Percentiles rank a stretch among this genome's conserved stretches.
Evolutionary conservation across 1,140 invertebrate species (phyloP).

Genomic region (Diprion similis): DNA sequence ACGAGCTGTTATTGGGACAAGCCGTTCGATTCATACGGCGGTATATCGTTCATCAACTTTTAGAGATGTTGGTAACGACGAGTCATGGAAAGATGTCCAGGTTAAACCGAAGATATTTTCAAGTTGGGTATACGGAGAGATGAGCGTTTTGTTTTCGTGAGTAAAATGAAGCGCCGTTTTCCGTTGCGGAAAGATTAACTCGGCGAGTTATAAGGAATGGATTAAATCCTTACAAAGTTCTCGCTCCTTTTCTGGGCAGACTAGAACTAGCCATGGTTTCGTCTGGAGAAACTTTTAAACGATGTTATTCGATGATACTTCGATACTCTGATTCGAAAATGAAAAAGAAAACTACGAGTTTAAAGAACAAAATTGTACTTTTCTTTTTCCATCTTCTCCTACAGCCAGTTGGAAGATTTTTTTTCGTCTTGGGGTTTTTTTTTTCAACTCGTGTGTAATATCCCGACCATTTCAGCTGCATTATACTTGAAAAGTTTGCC

Average conservation of each 20-base stretch:
- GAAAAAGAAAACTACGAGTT: background rate
- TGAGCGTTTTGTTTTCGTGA: background rate
- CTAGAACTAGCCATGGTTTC: too few species aligned
- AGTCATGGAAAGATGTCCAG: background rate
- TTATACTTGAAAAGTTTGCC: background rate
- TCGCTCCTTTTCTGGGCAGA: too few species aligned
- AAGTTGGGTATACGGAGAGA: background rate
- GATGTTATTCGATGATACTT: background rate
- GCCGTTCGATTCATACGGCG: too few species aligned
- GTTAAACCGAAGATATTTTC: background rate
- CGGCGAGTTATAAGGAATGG: background rate
- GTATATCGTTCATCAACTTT: too few species aligned
- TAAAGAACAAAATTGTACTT: background rate
- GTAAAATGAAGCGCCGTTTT: background rate
- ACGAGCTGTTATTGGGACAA: too few species aligned
- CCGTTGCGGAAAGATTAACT: background rate
- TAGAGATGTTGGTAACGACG: background rate
- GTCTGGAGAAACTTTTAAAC: background rate
- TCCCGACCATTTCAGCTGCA: background rate
- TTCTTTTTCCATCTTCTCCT: background rate
- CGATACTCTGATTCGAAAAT: background rate
- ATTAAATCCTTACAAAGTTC: constrained; percentile 5
- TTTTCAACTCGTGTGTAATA: too few species aligned
- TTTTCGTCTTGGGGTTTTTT: too few species aligned
- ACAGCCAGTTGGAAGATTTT: background rate